phyloP scores from a whole-genome alignment of 2,888 invertebrate genomes.

The Sarcophaga variegata region DNA sequence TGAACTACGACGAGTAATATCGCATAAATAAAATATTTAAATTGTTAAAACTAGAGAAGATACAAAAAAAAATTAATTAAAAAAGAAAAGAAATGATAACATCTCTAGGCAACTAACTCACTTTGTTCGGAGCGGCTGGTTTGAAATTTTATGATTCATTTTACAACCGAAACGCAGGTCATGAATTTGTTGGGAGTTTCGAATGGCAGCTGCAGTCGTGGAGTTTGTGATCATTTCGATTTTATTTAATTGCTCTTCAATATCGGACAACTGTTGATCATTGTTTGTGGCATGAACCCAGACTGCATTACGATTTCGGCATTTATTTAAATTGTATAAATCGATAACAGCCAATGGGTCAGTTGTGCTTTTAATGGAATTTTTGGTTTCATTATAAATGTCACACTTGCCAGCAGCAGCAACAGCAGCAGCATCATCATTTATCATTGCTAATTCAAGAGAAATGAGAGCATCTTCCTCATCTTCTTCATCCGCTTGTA shows the following conservation, averaged over 20 bases:
- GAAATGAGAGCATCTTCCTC: slow-evolving; percentile 71
- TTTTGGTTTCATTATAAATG: neutral
- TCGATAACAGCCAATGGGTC: slow-evolving; percentile 72
- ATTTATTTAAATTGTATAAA: slow-evolving; percentile 78
- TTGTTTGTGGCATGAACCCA: slow-evolving; percentile 78
- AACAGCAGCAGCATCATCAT: slow-evolving; percentile 68
- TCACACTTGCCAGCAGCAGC: slow-evolving; percentile 5
- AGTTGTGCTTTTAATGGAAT: neutral
- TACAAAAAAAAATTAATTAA: too few species aligned
- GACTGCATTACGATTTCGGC: slow-evolving; percentile 79
- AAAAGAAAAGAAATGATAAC: too few species aligned
- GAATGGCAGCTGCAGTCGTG: slow-evolving; percentile 16
- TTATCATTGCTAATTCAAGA: slow-evolving; percentile 77
- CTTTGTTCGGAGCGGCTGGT: slow-evolving; percentile 18
- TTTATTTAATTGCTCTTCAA: slow-evolving; percentile 80
- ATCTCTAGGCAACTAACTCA: slow-evolving; percentile 25
- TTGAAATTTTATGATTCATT: neutral
- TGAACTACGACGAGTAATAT: too few species aligned
- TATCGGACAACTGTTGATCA: slow-evolving; percentile 80
- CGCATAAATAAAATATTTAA: too few species aligned
- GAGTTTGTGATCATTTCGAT: slow-evolving; percentile 69
- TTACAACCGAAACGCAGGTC: neutral
- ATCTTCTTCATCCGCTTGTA: slow-evolving; percentile 13
- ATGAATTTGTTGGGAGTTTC: neutral
- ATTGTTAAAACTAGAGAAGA: too few species aligned